Base-by-base conservation (phyloP, 2,797 vertebrate genomes). In the Helostoma temminkii region DNA sequence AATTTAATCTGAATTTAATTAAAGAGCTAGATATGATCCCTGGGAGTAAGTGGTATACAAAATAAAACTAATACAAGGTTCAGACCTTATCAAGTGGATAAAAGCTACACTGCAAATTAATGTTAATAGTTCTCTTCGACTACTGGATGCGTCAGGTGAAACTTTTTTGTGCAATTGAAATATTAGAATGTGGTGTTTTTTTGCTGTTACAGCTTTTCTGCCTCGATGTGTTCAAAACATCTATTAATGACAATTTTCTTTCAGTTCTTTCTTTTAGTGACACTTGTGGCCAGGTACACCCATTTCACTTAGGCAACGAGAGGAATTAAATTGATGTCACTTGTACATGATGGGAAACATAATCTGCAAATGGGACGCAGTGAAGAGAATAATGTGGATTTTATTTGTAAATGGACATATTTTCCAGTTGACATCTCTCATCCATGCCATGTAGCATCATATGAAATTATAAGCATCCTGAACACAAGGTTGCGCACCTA, bases 391-490 rank as follows among this genome's bases (percentile, higher is more conserved):
- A 6, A 26, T 10, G 10, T 2, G 4, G 19, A 50, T 46, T 70
- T 65, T 16, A 19, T 46, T 50, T 60, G 15, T 54, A 61, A 74
- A 43, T 54, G 21, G 10, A 58, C 12, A 26, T 3, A 18, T 56
- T 56, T 74, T 76, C 26, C 10, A 1, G 18, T 55, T 58, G 45
- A 71, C 28, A 48, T 28, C 32, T 60, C 47, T 24, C 19, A 28
- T 24, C 22, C 24, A 11, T 10, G 48, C 18, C 18, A 18, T 30
- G 19, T 15, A 61, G 16, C 26, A 42, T 48, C 41, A 52, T 18
- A 34, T 45, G 32, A 50, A 70, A 57, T 24, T n/a, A 39, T 36
- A 42, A 43, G 49, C 18, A 24, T 18, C 22, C 32, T 46, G 6
- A 42, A 47, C 32, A n/a, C 34, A 10, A 37, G 53, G 36, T 21